Percentiles rank a stretch among this genome's conserved stretches.
Conservation (phyloP, 2,113 vertebrate genomes). For the Nycticryphes semicollaris region DNA sequence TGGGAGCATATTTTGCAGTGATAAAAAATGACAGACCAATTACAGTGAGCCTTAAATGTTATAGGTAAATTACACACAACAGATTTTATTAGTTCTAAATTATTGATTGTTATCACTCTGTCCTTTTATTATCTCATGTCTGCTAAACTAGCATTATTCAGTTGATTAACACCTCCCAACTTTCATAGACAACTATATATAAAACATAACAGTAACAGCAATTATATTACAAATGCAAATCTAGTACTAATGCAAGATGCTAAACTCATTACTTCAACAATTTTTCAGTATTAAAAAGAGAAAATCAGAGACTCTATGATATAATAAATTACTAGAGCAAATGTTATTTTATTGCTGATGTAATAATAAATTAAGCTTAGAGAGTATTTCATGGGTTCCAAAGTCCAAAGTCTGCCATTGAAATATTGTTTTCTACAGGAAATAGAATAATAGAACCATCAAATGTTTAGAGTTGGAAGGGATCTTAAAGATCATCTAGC, state of each 20-base stretch:
- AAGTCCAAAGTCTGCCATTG: neutral
- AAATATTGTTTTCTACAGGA: neutral
- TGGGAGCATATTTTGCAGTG: neutral
- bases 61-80: slow-evolving; percentile 32
- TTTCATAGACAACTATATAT: slow-evolving; percentile 17
- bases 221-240: slow-evolving; percentile 18
- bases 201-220: slow-evolving; percentile 1
- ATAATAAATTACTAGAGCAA: neutral
- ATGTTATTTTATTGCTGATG: neutral
- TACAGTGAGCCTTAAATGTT: slow-evolving; percentile 12
- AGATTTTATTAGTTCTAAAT: slow-evolving; percentile 49
- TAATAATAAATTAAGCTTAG: neutral
- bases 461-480: neutral
- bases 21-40: slow-evolving; percentile 44
- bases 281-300: neutral
- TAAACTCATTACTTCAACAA: neutral
- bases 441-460: neutral
- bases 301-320: neutral
- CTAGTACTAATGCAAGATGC: neutral
- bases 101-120: neutral
- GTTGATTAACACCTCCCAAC: slow-evolving; percentile 25
- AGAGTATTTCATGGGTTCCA: neutral
- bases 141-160: slow-evolving; percentile 7
- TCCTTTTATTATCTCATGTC: slow-evolving; percentile 24
- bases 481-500: neutral